phyloP scores from a whole-genome alignment of 2,888 invertebrate species.

The Sinohyriopsis cumingii region DNA sequence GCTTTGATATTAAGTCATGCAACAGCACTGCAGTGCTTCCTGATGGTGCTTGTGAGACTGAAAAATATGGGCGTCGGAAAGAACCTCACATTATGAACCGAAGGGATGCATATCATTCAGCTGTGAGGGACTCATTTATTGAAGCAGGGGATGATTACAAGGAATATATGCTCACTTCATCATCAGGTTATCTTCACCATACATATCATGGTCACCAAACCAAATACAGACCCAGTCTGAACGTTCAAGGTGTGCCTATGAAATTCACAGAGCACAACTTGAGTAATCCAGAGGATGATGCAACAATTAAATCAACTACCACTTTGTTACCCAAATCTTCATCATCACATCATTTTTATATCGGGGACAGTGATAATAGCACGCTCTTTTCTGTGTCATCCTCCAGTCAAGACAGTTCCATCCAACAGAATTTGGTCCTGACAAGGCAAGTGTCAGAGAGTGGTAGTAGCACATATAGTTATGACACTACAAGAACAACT shows the following conservation, averaged over 20 bases:
- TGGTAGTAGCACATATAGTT: constrained; percentile 49
- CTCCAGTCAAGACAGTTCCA: constrained; percentile 45
- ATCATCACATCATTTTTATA: constrained; percentile 48
- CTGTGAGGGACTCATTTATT: constrained; percentile 67
- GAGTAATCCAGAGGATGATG: constrained; percentile 21
- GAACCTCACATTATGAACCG: constrained; percentile 63
- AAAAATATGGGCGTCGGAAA: constrained; percentile 44
- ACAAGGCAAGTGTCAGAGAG: constrained; percentile 65
- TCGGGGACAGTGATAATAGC: constrained; percentile 55
- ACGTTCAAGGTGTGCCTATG: constrained; percentile 64
- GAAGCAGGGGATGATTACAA: constrained; percentile 61
- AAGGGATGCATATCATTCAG: constrained; percentile 68
- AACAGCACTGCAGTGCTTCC: constrained; percentile 74
- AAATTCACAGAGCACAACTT: constrained; percentile 51
- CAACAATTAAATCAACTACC: constrained; percentile 48
- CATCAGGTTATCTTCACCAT: constrained; percentile 78
- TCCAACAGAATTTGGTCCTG: constrained; percentile 46
- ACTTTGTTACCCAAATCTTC: constrained; percentile 42
- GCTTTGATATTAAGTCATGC: constrained; percentile 92
- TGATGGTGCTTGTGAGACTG: constrained; percentile 46
- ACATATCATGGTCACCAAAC: constrained; percentile 90
- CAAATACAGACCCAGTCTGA: constrained; percentile 72
- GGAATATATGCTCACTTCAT: constrained; percentile 50
- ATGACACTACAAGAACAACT: constrained; percentile 56
- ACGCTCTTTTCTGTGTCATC: constrained; percentile 47